These are phyloP conservation scores for Chiloscyllium punctatum DNA, from an alignment of 2,797 vertebrate genomes.

Conservation along the genomic window DNA sequence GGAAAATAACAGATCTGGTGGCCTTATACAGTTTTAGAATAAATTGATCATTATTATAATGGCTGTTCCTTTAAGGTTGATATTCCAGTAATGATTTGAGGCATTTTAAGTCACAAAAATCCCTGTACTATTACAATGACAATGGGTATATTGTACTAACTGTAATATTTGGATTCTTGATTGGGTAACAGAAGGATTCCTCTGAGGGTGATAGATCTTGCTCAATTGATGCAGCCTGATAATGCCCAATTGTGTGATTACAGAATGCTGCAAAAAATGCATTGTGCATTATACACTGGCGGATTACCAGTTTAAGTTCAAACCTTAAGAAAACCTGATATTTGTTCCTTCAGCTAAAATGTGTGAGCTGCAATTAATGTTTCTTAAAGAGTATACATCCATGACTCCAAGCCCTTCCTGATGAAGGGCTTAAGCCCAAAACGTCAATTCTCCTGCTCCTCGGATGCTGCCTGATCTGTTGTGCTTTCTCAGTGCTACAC, in stretches of 20 bases:
- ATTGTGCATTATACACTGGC: neutral
- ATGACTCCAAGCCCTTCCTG: no score
- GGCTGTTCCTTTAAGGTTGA: neutral
- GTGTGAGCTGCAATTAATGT: neutral
- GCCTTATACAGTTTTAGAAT: neutral
- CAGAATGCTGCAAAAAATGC: slow-evolving; percentile 41
- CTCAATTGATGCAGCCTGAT: slow-evolving; percentile 43
- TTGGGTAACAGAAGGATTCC: slow-evolving; percentile 50
- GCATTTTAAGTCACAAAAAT: neutral
- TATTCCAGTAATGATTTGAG: neutral
- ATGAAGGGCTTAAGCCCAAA: no score
- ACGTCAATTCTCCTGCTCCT: no score
- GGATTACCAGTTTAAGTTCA: slow-evolving; percentile 20
- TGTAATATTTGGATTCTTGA: slow-evolving; percentile 29
- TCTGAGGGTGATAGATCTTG: slow-evolving; percentile 42
- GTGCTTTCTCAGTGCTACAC: no score
- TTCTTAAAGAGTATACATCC: neutral
- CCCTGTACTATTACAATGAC: neutral
- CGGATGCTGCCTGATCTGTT: no score
- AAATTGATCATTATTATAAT: neutral
- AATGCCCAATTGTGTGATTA: slow-evolving; percentile 41
- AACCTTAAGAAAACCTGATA: neutral
- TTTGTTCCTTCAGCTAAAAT: neutral
- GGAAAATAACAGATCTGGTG: neutral
- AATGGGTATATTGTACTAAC: neutral